Evolutionary conservation across 2,113 vertebrate species (phyloP), one percentile per base, ranked within the genome.

Genomic region (Anguilla japonica): DNA sequence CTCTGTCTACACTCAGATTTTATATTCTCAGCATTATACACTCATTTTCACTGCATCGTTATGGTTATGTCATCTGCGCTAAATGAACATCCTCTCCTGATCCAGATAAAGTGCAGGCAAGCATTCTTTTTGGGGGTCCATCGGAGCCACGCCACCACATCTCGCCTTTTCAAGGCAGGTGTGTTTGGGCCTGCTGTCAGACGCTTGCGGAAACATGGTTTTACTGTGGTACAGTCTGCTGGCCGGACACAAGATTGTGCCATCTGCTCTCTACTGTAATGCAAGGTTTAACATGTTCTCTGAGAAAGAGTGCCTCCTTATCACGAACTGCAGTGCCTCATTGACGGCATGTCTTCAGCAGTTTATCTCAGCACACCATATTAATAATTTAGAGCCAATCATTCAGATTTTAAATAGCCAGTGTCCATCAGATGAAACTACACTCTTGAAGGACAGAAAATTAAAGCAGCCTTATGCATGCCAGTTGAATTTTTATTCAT

Each of bases 191-290:
- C 92, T 87, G 57, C 92, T 92, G 92, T 95, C 94, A 93, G 92
- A 92, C 94, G 94, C 94, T 95, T 92, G 95, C 93, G 88, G 91
- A 95, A 92, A 94, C 93, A 93, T 95, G 93, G 92, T 92, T 95
- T 94, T 91, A 95, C 94, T 94, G 92, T 91, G 81, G 90, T 79
- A 89, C 89, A 92, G 87, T 88, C 91, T 89, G 89, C 93, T 87
- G 90, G 89, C 89, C 89, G 90, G 92, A 94, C 93, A 94, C 92
- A 92, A 94, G 92, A 92, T 89, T 90, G 87, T 83, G 88, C 93
- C 94, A 94, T 95, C 94, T 95, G 94, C 91, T 93, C 91, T 92
- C 84, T 15, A 82, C 90, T 89, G 91, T 85, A 63, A 41, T 90
- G 93, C 94, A 95, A 94, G 94, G 93, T 94, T 94, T 95, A 94